Percentiles rank a stretch among this genome's conserved stretches.
phyloP scores from a whole-genome alignment of 2,888 invertebrate species.

The Strigamia crassipes region DNA sequence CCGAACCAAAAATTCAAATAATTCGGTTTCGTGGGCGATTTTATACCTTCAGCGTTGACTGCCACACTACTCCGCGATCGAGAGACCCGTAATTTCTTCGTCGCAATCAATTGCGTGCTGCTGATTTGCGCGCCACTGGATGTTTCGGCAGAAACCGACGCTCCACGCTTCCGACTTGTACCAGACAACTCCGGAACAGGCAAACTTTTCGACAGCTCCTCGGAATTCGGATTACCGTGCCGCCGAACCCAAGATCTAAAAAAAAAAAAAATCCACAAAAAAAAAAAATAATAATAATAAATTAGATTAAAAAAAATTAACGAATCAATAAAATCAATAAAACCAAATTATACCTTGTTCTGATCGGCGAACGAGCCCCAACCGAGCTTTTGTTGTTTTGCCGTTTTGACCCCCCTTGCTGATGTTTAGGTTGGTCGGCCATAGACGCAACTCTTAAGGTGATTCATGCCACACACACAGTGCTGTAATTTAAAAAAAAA shows the following conservation, averaged over 20 bases:
- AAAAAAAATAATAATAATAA: neutral
- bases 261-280: neutral
- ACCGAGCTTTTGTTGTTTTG: constrained; percentile 43
- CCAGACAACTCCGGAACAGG: neutral
- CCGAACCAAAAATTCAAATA: no score
- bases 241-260: constrained; percentile 44
- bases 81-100: neutral
- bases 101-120: neutral
- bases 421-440: constrained; percentile 63
- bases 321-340: neutral
- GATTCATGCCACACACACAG: constrained; percentile 63
- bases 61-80: neutral
- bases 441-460: constrained; percentile 81
- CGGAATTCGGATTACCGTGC: neutral
- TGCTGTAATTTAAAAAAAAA: neutral
- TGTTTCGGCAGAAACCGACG: neutral
- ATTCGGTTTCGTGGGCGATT: no score
- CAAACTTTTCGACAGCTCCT: neutral
- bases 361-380: constrained; percentile 53
- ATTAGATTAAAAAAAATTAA: neutral
- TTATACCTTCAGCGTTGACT: neutral
- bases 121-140: neutral
- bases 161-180: neutral
- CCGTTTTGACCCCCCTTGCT: constrained; percentile 50
- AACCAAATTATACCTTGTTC: constrained; percentile 54